Evolutionary conservation across 1,140 invertebrate genomes (phyloP), one percentile per base, ranked within the genome.

Genomic region (Heliothis subflexa): DNA sequence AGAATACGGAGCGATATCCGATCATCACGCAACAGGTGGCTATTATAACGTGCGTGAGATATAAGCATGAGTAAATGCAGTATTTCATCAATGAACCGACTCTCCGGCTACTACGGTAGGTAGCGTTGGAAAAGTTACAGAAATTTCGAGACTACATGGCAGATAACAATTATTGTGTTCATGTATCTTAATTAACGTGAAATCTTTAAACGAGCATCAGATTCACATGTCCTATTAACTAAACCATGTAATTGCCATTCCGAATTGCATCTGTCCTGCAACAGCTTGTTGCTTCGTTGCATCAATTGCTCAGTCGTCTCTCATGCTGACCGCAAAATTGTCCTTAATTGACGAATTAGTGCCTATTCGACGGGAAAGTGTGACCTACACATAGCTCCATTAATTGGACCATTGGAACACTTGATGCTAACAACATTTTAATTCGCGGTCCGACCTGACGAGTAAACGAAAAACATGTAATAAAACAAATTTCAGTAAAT

Each of bases 191-290:
- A 81, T 84, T 83, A 64, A 45, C 77, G 83, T 79, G 82, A 85
- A 83, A 81, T 84, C 72, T 82, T 74, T 83, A 78, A 83, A 86
- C 81, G 78, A 83, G 81, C 33, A 50, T 40, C 71, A 59, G 72
- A 79, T 85, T 83, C 80, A 70, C 62, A 68, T 83, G 80, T 81
- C 68, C 68, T 75, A 83, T 85, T 83, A 82, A 81, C 79, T 85
- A 82, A 84, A 86, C 77, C 81, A 80, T 82, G 70, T 89, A 90
- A 94, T 91, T 85, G 87, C 83, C 91, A 82, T 89, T 84, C 83
- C 86, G 81, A 91, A 94, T 92, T 92, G 89, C 90, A 92, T 88
- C 83, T 85, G 88, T 82, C 82, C 80, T 89, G 90, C 89, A 91
- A 82, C 70, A 78, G 18, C 62, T 47, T 3, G 62, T 66, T 66